These are phyloP conservation scores for Aurelia aurita DNA, from an alignment of 30 jellyfish, hydroid and myxozoan genomes.

Conservation along the genomic window DNA sequence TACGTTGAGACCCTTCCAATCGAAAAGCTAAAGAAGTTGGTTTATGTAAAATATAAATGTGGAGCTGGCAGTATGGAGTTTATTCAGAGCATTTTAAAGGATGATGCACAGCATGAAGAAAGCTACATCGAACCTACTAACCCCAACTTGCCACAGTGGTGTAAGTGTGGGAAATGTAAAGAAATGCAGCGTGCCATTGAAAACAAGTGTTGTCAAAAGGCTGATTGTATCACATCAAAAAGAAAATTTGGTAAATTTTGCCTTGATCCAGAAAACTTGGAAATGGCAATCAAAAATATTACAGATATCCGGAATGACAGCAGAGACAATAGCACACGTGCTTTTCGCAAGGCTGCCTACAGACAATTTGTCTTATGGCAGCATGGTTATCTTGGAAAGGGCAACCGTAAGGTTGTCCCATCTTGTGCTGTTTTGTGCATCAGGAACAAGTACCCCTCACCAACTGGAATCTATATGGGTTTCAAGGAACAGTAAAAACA, in stretches of 20 bases:
- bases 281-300: conserved; percentile 10
- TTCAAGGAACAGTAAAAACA: conserved; percentile 29
- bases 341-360: conserved; percentile 45
- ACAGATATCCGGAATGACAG: conserved; percentile 38
- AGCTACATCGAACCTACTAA: neutral
- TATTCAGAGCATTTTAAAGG: conserved; percentile 16
- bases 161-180: neutral
- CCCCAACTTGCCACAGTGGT: neutral
- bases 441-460: conserved; percentile 40
- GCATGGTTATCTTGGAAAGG: conserved; percentile 41
- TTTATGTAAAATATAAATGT: conserved; percentile 6
- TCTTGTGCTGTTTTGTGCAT: conserved; percentile 19
- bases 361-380: conserved; percentile 31
- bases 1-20: neutral
- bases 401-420: conserved; percentile 38
- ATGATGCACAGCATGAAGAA: neutral
- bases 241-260: neutral
- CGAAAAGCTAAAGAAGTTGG: conserved; percentile 14
- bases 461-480: conserved; percentile 45
- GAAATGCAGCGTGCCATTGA: conserved; percentile 6
- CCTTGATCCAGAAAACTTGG: too few relatives aligned
- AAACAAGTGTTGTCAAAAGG: neutral
- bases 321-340: conserved; percentile 30
- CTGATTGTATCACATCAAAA: neutral
- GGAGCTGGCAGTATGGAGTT: conserved; percentile 32